These are phyloP conservation scores for Chironomus tepperi DNA, from an alignment of 1,140 invertebrate species.

Conservation along the genomic window DNA sequence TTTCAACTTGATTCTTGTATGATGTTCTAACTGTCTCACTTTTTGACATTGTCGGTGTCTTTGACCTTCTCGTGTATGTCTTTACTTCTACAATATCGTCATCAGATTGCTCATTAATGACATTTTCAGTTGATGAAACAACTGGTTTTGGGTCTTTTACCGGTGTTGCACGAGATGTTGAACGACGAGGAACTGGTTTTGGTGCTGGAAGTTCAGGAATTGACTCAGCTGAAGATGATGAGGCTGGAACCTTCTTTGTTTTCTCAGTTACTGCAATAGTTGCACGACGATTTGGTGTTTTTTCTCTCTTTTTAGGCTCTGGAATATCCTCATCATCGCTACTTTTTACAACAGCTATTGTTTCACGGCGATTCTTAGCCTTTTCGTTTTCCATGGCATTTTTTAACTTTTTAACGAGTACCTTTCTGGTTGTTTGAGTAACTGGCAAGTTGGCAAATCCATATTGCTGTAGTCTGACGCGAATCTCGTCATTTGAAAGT, in stretches of 20 bases:
- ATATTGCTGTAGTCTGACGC: slow-evolving; percentile 60
- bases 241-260: background rate
- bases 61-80: background rate
- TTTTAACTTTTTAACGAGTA: slow-evolving; percentile 66
- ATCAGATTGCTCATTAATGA: background rate
- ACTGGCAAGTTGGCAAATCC: slow-evolving; percentile 68
- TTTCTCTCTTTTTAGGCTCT: background rate
- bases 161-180: background rate
- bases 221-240: background rate
- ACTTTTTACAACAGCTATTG: slow-evolving; percentile 23
- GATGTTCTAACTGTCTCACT: background rate
- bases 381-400: slow-evolving; percentile 50
- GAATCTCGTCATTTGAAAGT: slow-evolving; percentile 63
- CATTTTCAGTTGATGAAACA: background rate
- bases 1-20: background rate
- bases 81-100: background rate
- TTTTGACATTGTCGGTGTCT: background rate
- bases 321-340: background rate
- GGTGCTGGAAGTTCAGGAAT: background rate
- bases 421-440: slow-evolving; percentile 65
- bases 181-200: background rate
- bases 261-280: background rate
- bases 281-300: background rate
- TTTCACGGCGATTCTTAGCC: slow-evolving; percentile 31
- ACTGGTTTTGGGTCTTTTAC: background rate